Percentiles rank a stretch among this genome's conserved stretches.
These are phyloP conservation scores for Phalacrocorax carbo DNA, from an alignment of 2,113 vertebrate genomes.

Conservation along the genomic window DNA sequence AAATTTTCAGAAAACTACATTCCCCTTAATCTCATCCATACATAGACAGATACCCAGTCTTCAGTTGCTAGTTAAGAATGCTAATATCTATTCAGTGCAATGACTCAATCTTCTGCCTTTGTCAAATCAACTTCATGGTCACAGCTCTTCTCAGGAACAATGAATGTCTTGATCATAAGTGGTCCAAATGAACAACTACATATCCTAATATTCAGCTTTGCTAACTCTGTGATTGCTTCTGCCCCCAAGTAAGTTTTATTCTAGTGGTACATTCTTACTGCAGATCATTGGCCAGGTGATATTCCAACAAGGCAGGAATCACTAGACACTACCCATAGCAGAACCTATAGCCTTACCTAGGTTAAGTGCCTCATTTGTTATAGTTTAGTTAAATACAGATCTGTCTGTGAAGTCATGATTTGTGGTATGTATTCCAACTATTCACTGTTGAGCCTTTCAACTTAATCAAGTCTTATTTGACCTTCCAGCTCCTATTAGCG, in stretches of 20 bases:
- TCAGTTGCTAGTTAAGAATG: not conserved
- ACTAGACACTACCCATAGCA: not conserved
- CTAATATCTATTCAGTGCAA: not conserved
- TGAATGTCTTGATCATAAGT: not conserved
- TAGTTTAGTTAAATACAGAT: not conserved
- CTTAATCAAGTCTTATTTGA: not conserved
- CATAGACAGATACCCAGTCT: not conserved
- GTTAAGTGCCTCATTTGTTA: not conserved
- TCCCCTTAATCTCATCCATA: not conserved
- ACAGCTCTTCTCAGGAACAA: not conserved
- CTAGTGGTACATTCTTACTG: not conserved
- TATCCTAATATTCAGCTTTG: not conserved
- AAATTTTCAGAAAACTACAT: not conserved
- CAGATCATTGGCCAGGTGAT: rapidly evolving
- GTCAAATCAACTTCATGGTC: not conserved
- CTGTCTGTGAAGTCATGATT: not conserved
- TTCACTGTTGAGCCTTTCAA: not conserved
- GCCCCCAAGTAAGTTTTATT: not conserved
- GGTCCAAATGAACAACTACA: not conserved
- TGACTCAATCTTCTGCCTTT: not conserved
- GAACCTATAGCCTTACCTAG: not conserved
- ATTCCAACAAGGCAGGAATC: not conserved
- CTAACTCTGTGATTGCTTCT: not conserved
- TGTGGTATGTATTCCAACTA: not conserved
- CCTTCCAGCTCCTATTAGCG: not conserved